Conservation (phyloP, 1,140 invertebrate genomes). For the Calliphora vicina region DNA sequence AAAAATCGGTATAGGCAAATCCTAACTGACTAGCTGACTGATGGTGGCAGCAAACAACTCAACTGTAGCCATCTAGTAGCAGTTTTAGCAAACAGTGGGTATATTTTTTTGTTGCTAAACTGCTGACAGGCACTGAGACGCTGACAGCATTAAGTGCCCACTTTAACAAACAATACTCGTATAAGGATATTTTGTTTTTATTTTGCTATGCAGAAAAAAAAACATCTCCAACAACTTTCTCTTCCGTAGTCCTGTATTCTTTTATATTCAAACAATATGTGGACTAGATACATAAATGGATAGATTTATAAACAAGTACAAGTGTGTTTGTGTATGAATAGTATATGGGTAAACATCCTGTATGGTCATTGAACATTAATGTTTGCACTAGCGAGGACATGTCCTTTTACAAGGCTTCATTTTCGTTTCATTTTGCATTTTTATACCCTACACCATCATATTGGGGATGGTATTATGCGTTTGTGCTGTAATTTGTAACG, state of each 20-base stretch:
- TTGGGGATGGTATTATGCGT: too few species aligned
- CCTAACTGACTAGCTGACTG: too few species aligned
- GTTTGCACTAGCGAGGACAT: background rate
- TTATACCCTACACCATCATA: too few species aligned
- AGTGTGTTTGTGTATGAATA: background rate
- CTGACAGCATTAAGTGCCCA: background rate
- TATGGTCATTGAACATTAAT: conserved; percentile 6
- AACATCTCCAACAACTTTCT: background rate
- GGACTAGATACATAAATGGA: too few species aligned
- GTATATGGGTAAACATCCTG: background rate
- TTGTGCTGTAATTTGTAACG: too few species aligned
- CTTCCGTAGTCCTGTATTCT: background rate
- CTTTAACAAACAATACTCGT: background rate
- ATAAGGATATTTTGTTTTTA: background rate
- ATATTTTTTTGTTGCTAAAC: background rate
- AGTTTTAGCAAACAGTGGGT: background rate
- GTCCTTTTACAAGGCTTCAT: background rate
- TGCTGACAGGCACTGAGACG: conserved; percentile 1
- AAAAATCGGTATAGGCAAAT: too few species aligned
- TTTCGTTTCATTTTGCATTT: background rate
- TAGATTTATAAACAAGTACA: too few species aligned
- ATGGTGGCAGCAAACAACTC: background rate
- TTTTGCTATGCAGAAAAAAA: background rate
- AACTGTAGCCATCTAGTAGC: background rate
- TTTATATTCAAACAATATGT: too few species aligned